These are phyloP conservation scores for Belgica antarctica DNA, from an alignment of 2,888 invertebrate genomes.

Conservation along the genomic window DNA sequence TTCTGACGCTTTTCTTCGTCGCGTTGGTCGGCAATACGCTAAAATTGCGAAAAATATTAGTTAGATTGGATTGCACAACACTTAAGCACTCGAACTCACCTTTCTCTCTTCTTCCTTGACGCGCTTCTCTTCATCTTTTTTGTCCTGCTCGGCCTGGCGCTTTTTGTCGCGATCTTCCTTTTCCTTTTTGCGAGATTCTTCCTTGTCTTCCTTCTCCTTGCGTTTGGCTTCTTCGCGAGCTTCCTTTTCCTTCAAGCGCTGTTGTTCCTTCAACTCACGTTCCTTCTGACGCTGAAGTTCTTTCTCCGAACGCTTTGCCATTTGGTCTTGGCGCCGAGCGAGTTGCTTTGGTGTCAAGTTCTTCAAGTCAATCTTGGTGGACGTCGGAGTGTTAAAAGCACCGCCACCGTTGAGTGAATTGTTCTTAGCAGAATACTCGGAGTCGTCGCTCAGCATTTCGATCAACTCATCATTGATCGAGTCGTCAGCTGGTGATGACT, in stretches of 20 bases:
- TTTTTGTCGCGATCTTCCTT: constrained; percentile 18
- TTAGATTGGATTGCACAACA: too few species aligned
- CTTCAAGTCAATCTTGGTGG: not conserved
- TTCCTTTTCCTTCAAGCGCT: constrained; percentile 51
- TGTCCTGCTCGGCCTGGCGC: constrained; percentile 48
- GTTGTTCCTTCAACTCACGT: constrained; percentile 51
- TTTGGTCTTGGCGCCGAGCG: constrained; percentile 53
- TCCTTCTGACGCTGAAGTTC: constrained; percentile 51
- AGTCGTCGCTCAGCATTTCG: not conserved
- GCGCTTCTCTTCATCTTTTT: constrained; percentile 54
- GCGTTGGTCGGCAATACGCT: constrained; percentile 48
- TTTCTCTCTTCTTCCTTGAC: constrained; percentile 54
- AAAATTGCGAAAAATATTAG: not conserved
- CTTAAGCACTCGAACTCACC: too few species aligned
- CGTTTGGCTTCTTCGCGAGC: constrained; percentile 51
- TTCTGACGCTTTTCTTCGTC: constrained; percentile 54
- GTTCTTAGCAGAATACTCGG: not conserved
- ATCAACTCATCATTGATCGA: constrained; percentile 11
- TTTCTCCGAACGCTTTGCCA: constrained; percentile 56
- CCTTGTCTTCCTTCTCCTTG: constrained; percentile 49
- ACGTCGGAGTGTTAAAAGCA: not conserved
- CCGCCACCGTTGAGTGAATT: not conserved
- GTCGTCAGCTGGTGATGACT: not conserved
- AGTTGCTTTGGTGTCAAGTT: constrained; percentile 49
- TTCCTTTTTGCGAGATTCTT: constrained; percentile 43